Evolutionary conservation across 2,797 vertebrate species (phyloP), one percentile per base, ranked within the genome.

Genomic region (Syngnathus rostellatus): DNA sequence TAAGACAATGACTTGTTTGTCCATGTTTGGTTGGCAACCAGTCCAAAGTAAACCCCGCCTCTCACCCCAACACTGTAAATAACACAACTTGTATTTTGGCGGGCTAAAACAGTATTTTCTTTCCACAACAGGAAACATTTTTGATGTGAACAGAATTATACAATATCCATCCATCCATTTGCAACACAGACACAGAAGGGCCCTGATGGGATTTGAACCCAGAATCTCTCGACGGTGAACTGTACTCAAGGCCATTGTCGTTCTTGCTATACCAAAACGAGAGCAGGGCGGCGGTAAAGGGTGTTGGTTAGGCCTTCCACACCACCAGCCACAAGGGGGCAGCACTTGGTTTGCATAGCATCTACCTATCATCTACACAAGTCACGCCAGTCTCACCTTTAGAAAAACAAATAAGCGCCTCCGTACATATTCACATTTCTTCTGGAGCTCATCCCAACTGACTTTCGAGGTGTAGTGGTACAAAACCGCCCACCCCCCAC

Each of bases 311-410:
- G 46, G 39, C 76, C 76, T 50, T 25, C 64, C 11, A 77, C 71
- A 82, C 73, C 73, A 72, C 72, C 70, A 80, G 75, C 90, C 91
- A 91, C 89, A 87, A 84, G 88, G 85, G 88, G 90, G 91, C 92
- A 93, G 90, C 89, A 92, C 85, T 80, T 79, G 71, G 84, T 80
- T 83, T 87, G 69, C 66, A 74, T 70, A 77, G 79, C 64, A 51
- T 19, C 43, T 41, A 12, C 68, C 54, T 64, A 55, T 74, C 69
- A 69, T 67, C 21, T 51, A 46, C 25, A 48, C 10, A 67, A 7
- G 41, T 45, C 39, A 41, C 6, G 8, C 37, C 59, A n/a, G 21
- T 37, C 17, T 58, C 16, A 58, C 25, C 31, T 39, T 60, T 43
- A 21, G 11, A 19, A 40, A 60, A 40, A n/a, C 8, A 21, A 61